Base-by-base conservation (phyloP, 1,140 invertebrate genomes). In the Ceratitis capitata region DNA sequence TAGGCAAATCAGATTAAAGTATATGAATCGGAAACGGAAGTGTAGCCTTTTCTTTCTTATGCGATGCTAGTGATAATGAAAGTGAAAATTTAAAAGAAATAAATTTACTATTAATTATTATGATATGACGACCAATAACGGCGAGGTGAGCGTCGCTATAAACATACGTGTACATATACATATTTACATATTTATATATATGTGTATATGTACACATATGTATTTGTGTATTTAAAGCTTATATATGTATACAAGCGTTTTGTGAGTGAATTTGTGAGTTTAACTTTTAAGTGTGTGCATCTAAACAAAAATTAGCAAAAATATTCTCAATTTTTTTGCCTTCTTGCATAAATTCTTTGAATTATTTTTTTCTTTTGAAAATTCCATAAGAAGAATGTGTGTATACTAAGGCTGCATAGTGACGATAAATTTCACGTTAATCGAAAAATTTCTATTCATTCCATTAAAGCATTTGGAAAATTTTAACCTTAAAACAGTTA, bases 291-390 rank as follows among this genome's bases (percentile, higher is more conserved):
- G 14, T 35, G 61, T 69, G 1, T 69, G 61, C 32, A 39, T 69
- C 61, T 69, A 69, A 69, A 69, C 61, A 69, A 69, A 56, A 69
- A 69, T 69, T 69, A 69, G 61, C 61, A 14, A 32, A 4, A 69
- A 14, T 35, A 35, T 69, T 69, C 61, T 39, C 61, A 39, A 69
- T 19, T 69, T 69, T 61, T 61, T 35, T 69, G 32, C 23, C 61
- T 69, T 32, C 61, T 32, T 69, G 39, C 32, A 69, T 3, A 39
- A 69, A 39, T 16, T 69, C 39, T 69, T 39, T 39, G 61, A 39
- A 32, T 3, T 19, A 39, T 35, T 39, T 69, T 56, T 56, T 47
- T 47, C 5, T 47, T 56, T 56, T 56, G n/a, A n/a, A n/a, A n/a
- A n/a, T 56, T 35, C 32, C 4, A 29, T 35, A 29, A 4, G n/a